These are phyloP conservation scores for Prunella fulvescens DNA, from an alignment of 2,113 vertebrate species.

Conservation along the genomic window DNA sequence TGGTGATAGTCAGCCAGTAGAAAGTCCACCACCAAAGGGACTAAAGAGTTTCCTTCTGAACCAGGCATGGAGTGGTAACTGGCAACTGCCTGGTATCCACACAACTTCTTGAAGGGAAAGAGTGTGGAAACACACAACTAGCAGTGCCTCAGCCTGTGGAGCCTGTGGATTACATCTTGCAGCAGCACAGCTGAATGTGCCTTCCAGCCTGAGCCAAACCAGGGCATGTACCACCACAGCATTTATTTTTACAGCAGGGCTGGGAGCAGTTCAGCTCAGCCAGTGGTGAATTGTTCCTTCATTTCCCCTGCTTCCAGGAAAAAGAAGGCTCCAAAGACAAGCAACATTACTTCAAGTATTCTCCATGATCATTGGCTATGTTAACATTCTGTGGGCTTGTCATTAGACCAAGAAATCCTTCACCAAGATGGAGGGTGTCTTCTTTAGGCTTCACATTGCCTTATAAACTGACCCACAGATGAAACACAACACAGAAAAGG, in stretches of 20 bases:
- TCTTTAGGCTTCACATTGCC: not conserved
- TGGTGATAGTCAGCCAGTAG: not conserved
- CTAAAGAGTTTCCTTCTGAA: not conserved
- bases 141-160: not conserved
- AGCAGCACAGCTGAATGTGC: not conserved
- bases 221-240: fast-evolving
- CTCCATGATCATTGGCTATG: not conserved
- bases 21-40: not conserved
- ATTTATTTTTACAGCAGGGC: fast-evolving
- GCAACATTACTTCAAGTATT: not conserved
- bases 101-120: not conserved
- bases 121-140: not conserved
- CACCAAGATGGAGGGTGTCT: not conserved
- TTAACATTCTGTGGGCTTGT: not conserved
- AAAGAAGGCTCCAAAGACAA: not conserved
- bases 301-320: not conserved
- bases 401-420: not conserved
- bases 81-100: not conserved
- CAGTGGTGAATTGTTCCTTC: not conserved
- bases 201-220: not conserved
- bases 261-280: not conserved
- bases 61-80: fast-evolving
- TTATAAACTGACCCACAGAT: not conserved
- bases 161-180: not conserved
- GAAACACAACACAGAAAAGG: not conserved